Base-by-base conservation (phyloP, 1,140 invertebrate species). In the Holotrichia oblita region DNA sequence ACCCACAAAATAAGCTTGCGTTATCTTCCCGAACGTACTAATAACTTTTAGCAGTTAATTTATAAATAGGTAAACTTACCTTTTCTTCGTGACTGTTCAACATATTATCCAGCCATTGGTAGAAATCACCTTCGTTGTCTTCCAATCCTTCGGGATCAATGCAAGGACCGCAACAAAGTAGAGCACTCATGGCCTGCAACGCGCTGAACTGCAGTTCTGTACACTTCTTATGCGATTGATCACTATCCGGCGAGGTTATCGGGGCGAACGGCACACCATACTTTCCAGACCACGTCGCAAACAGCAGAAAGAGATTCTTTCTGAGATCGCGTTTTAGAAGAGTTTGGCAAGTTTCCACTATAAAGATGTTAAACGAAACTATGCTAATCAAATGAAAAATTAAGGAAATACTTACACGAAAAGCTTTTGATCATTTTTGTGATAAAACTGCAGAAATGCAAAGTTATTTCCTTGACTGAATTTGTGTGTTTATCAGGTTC, bases 401-500 rank as follows among this genome's bases (percentile, higher is more conserved):
- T 22, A 73, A 40, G 20, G 22, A 55, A 40, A 81, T 80, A 91
- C 93, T 92, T 89, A 96, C 95, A 84, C 75, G 94, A 92, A 87
- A 98, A 97, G 85, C 94, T 97, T 84, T 95, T 95, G 79, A 99
- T 95, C 87, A 99, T 95, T 85, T 98, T 96, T 12, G 94, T 91
- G 78, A 99, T 93, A 85, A 99, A 98, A 85, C 96, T 94, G 81
- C 97, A 97, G 87, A 99, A 99, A 83, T 98, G 96, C 0, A 97
- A 89, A 79, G 98, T 96, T 42, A 99, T 95, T 82, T 96, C 92
- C 85, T 93, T 88, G 80, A 96, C 89, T 85, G 91, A 90, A 76
- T 93, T 89, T 61, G 92, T 94, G 84, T 96, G 95, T 87, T 97
- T 97, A 81, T 97, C 96, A 10, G 93, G 92, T 87, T 99, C 98